Percentiles rank a stretch among this genome's conserved stretches.
These are phyloP conservation scores for Petroica traversi DNA, from an alignment of 2,113 vertebrate species.

Conservation along the genomic window DNA sequence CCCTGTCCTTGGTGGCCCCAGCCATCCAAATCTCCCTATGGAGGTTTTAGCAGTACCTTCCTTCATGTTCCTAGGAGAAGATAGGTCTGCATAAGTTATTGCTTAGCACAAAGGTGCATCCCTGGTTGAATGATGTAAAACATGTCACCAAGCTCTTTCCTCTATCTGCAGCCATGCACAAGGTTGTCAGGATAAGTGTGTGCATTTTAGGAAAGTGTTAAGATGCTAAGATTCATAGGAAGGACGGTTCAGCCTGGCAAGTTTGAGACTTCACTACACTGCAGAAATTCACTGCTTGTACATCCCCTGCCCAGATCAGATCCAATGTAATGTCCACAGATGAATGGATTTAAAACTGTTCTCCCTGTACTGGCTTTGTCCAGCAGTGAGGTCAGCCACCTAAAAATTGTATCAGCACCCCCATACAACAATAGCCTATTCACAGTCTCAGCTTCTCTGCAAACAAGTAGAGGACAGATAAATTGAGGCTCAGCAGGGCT, in stretches of 20 bases:
- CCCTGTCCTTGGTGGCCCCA: too few species aligned
- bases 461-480: background rate
- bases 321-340: background rate
- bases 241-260: background rate
- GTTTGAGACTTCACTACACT: background rate
- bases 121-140: background rate
- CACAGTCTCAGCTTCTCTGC: background rate
- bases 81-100: background rate
- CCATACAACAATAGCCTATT: background rate
- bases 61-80: background rate
- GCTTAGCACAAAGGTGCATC: background rate
- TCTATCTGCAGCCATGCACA: background rate
- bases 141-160: background rate
- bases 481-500: background rate
- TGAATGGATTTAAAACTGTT: background rate
- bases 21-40: rapidly evolving
- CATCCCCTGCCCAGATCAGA: background rate
- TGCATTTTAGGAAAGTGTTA: background rate
- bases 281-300: background rate
- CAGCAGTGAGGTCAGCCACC: background rate
- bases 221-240: background rate
- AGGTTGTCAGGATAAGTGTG: background rate
- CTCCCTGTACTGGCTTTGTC: background rate
- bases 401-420: background rate
- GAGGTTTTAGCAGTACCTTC: background rate